phyloP scores from a whole-genome alignment of 2,888 invertebrate genomes.

The Penaeus monodon region DNA sequence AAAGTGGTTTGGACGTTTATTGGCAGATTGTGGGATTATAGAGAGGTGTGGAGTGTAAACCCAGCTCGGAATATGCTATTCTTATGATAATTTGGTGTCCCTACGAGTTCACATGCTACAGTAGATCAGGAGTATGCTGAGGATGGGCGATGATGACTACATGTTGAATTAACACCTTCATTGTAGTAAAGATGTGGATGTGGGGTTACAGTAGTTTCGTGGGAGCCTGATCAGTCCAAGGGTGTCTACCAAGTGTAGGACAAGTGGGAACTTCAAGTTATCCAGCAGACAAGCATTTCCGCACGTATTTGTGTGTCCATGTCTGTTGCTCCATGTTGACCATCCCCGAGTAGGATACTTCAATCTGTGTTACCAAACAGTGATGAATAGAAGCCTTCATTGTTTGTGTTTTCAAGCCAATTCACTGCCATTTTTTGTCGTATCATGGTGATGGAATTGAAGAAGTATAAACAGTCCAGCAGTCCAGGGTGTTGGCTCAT shows the following conservation, averaged over 20 bases:
- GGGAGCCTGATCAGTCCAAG: slow-evolving; percentile 43
- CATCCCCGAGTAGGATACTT: slow-evolving; percentile 51
- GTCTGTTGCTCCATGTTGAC: slow-evolving; percentile 55
- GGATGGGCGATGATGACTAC: slow-evolving; percentile 11
- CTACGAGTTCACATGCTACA: slow-evolving; percentile 38
- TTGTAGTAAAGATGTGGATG: slow-evolving; percentile 16
- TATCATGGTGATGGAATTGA: slow-evolving; percentile 56
- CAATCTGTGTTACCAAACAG: slow-evolving; percentile 62
- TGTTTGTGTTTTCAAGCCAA: slow-evolving; percentile 63
- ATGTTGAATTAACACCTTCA: slow-evolving; percentile 31
- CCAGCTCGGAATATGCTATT: slow-evolving; percentile 45
- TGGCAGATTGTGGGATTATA: slow-evolving; percentile 49
- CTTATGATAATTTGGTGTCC: slow-evolving; percentile 48
- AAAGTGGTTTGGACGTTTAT: slow-evolving; percentile 56
- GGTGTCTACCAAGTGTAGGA: slow-evolving; percentile 47
- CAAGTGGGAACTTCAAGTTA: slow-evolving; percentile 48
- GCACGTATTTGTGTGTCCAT: slow-evolving; percentile 57
- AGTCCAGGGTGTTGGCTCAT: slow-evolving; percentile 55
- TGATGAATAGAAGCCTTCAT: slow-evolving; percentile 60
- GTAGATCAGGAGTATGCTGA: slow-evolving; percentile 15
- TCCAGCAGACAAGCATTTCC: slow-evolving; percentile 48
- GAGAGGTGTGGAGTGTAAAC: slow-evolving; percentile 54
- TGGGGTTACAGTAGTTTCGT: slow-evolving; percentile 28
- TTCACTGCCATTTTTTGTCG: slow-evolving; percentile 64
- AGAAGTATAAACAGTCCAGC: slow-evolving; percentile 54